Conservation (phyloP, 2,113 vertebrate species). For the Gambusia affinis region DNA sequence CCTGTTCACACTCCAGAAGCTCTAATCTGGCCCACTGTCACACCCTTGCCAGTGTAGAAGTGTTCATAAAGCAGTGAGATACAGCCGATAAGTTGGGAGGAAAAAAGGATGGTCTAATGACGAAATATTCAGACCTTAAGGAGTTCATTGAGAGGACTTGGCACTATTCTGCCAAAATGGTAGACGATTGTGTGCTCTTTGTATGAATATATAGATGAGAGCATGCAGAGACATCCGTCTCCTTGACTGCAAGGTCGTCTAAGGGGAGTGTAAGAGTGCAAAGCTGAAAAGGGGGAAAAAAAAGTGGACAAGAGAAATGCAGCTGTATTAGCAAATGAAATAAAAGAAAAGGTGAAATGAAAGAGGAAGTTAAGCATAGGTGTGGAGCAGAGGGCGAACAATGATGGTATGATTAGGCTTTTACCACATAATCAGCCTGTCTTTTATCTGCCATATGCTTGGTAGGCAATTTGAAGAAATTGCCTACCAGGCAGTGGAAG, state of each 20-base stretch:
- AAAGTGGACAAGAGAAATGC: constrained; percentile 37
- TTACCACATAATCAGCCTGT: constrained; percentile 53
- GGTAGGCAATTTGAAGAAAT: constrained; percentile 13
- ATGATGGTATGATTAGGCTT: constrained; percentile 64
- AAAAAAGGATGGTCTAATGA: constrained; percentile 4
- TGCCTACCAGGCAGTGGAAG: constrained; percentile 17
- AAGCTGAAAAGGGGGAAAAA: constrained; percentile 41
- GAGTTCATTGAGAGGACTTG: constrained; percentile 2
- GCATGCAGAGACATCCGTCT: constrained; percentile 63
- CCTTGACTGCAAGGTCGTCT: constrained; percentile 70
- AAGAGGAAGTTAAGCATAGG: constrained; percentile 53
- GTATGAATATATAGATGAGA: constrained; percentile 9
- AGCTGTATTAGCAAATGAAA: constrained; percentile 38
- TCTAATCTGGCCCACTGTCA: constrained; percentile 40
- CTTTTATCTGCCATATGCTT: constrained; percentile 22
- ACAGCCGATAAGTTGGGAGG: not conserved
- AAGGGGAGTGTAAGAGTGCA: constrained; percentile 31
- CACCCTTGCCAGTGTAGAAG: constrained; percentile 12
- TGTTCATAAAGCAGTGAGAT: constrained; percentile 5
- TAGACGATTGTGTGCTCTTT: not conserved
- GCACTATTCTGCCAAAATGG: constrained; percentile 16
- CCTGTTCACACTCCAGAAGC: constrained; percentile 40
- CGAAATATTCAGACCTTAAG: not conserved
- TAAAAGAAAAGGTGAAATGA: constrained; percentile 51
- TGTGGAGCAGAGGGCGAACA: constrained; percentile 55